These are phyloP conservation scores for Notiomystis cincta DNA, from an alignment of 2,113 vertebrate species.

Conservation along the genomic window DNA sequence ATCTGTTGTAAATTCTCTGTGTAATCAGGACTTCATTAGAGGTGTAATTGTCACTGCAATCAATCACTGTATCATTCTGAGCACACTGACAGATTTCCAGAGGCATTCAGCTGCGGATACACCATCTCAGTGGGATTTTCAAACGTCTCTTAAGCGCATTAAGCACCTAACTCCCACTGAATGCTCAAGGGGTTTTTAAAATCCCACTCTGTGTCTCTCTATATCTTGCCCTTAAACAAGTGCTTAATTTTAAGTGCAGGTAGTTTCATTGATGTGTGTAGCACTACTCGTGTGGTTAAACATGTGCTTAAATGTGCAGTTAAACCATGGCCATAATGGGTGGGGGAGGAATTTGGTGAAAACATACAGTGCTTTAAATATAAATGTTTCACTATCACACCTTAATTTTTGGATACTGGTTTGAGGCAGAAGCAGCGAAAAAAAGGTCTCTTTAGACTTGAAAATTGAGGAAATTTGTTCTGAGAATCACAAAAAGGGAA, in stretches of 20 bases:
- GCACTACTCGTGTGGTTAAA: constrained; percentile 35
- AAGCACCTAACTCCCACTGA: constrained; percentile 50
- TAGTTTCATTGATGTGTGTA: constrained; percentile 34
- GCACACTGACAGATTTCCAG: constrained; percentile 25
- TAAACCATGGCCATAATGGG: background rate
- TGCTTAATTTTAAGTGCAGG: constrained; percentile 63
- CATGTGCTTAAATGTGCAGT: constrained; percentile 10
- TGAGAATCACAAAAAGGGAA: background rate
- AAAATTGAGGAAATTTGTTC: background rate
- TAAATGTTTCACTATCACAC: background rate
- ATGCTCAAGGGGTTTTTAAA: constrained; percentile 56
- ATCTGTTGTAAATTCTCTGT: background rate
- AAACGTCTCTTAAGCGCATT: constrained; percentile 47
- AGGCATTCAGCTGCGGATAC: constrained; percentile 14
- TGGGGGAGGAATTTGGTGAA: background rate
- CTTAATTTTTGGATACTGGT: constrained; percentile 1
- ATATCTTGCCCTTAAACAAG: constrained; percentile 59
- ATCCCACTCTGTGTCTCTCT: constrained; percentile 34
- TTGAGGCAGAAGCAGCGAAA: background rate
- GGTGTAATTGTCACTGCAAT: constrained; percentile 21
- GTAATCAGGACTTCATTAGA: constrained; percentile 27
- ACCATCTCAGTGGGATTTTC: constrained; percentile 42
- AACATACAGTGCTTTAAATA: background rate
- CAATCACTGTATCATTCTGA: constrained; percentile 23
- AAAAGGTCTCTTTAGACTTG: background rate